Evolutionary conservation across 2,888 invertebrate species (phyloP), one percentile per base, ranked within the genome.

Genomic region (Orthosia cruda): DNA sequence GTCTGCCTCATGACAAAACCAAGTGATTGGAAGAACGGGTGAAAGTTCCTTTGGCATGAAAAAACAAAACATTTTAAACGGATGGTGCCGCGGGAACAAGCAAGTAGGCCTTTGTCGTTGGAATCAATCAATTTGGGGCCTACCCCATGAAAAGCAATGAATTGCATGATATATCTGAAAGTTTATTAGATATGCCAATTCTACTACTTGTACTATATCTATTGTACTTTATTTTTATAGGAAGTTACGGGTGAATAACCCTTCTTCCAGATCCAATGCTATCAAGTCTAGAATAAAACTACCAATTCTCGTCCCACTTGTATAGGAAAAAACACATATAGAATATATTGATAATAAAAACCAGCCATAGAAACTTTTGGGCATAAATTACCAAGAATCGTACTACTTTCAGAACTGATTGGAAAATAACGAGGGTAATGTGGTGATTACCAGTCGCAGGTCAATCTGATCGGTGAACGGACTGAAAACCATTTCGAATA

Each of bases 311-410:
- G n/a, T 4, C 66, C 52, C 23, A 18, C 15, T 61, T 50, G n/a
- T 66, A 55, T 64, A 61, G 61, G 61, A 74, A 71, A 83, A 83
- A 74, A 79, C 61, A 83, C 57, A 66, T 2, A 26, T 32, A 64
- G 1, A 68, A n/a, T n/a, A 50, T 57, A 55, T n/a, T n/a, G 52
- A 32, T 55, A 77, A 23, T 47, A 71, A 63, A 69, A 67, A 23
- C 63, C 59, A 64, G 12, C 59, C 23, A 26, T 54, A 50, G 4
- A 71, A 69, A 84, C 58, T 80, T 82, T 74, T 50, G 55, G 65
- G 52, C 16, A 75, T 74, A 80, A 63, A 71, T 84, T 49, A 59
- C 55, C 2, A 18, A 57, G 65, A 66, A 71, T 71, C 66, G 58
- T 63, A 63, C 15, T 71, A 63, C 63, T 61, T 68, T 57, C 55